Evolutionary conservation across 2,797 vertebrate species (phyloP), one percentile per base, ranked within the genome.

Genomic region (Pygocentrus nattereri): DNA sequence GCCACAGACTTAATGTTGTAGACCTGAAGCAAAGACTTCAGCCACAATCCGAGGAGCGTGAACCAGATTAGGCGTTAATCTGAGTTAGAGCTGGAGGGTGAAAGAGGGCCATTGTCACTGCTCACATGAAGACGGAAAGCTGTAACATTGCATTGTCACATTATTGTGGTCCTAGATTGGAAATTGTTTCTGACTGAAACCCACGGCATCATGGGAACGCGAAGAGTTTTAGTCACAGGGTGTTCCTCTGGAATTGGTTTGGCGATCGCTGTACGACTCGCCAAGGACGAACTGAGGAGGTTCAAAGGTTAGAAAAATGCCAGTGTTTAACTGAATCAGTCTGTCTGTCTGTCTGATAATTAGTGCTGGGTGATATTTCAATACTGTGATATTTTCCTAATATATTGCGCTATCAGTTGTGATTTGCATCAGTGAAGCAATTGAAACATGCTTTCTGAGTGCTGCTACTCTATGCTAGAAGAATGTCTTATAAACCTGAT

Each of bases 211-310:
- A 94, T 93, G 91, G 90, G 89, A 79, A 88, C 90, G 82, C 91
- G 87, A 78, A 92, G 85, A 0, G 92, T 94, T 74, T 81, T 93
- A 77, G 89, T 94, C 84, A 92, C 91, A 0, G 93, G 94, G 49
- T 95, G 93, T 84, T 94, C 93, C 75, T 94, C 87, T 0, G 93
- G 92, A 74, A 95, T 94, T 5, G 91, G 94, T 15, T 84, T 93
- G 76, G 93, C 92, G 1, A 58, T 94, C 82, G 93, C 93, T n/a
- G 87, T 91, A 21, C 90, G 90, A 50, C 88, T 94, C 76, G 93
- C 93, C 1, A 89, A 82, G 71, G 93, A 95, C 89, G 90, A 92
- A 75, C 88, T 94, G 41, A 90, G 76, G 27, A 89, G 92, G 58
- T 95, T 95, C 89, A 89, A 91, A 93, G 94, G 94, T 94, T 59